Evolutionary conservation across 1,140 invertebrate species (phyloP), one percentile per base, ranked within the genome.

Genomic region (Zeugodacus cucurbitae): DNA sequence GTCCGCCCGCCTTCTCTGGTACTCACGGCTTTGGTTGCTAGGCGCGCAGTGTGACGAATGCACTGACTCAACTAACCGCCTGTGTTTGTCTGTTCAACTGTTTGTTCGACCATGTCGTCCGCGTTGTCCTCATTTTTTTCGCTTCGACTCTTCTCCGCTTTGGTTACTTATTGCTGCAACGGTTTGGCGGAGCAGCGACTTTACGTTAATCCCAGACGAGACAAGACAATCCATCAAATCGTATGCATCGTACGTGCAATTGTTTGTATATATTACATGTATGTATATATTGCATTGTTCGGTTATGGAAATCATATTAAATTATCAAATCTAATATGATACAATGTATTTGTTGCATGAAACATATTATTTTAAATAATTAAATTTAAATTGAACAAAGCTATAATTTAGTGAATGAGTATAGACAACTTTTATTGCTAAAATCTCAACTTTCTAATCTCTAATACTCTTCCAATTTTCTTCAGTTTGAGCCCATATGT

Each of bases 81-180:
- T 44, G 34, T 44, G 34, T 48, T 26, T 82, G 8, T 82, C 22
- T 82, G 26, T 48, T 48, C 29, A 41, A 0, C 11, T 11, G 41
- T 20, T n/a, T 37, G 22, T 48, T 44, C 37, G 41, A 48, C n/a
- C 74, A 29, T 48, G 74, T 48, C 26, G 74, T 82, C 74, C 74
- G 37, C n/a, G 26, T 48, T 82, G 74, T 82, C 74, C 74, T 82
- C 22, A 82, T 41, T 78, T 78, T 78, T 48, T 82, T 26, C 14
- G n/a, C 48, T 48, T 41, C 41, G n/a, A 48, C 74, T 74, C 70
- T 82, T 82, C 41, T 11, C n/a, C 41, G 41, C 67, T 74, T 74
- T 74, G 17, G 70, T 74, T 37, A 20, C 37, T 74, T 74, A 54
- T 54, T 74, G 14, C 14, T 44, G 70, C 17, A 41, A 34, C 22